Evolutionary conservation across 2,888 invertebrate species (phyloP).

Genomic region (Ophonus ardosiacus): DNA sequence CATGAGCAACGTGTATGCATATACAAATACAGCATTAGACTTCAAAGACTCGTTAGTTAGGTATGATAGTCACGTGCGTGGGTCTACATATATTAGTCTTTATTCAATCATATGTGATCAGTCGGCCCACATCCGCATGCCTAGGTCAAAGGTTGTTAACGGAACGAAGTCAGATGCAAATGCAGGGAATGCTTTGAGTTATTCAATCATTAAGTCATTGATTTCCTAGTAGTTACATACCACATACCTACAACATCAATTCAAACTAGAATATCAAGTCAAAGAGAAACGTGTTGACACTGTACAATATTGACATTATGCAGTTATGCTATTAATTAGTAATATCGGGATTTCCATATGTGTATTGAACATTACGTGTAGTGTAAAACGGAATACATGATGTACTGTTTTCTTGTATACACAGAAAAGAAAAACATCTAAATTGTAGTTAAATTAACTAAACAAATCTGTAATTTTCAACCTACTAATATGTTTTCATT

Average conservation of each 20-base stretch:
- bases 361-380: background rate
- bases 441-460: too few relatives aligned
- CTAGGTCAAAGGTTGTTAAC: constrained; percentile 49
- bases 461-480: too few relatives aligned
- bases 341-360: background rate
- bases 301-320: background rate
- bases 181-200: constrained; percentile 12
- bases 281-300: background rate
- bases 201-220: background rate
- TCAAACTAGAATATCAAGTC: background rate
- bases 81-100: constrained; percentile 35
- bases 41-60: constrained; percentile 22
- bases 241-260: too few relatives aligned
- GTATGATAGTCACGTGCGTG: constrained; percentile 27
- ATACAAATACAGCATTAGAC: constrained; percentile 10
- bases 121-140: constrained; percentile 34
- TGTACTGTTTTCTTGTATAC: too few relatives aligned
- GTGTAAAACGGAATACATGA: background rate
- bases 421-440: too few relatives aligned
- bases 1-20: constrained; percentile 5
- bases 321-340: background rate
- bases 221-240: background rate
- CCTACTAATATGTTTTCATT: too few relatives aligned
- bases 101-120: constrained; percentile 56
- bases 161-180: background rate